Evolutionary conservation across 2,113 vertebrate genomes (phyloP), one percentile per base, ranked within the genome.

Genomic region (Ictalurus punctatus): DNA sequence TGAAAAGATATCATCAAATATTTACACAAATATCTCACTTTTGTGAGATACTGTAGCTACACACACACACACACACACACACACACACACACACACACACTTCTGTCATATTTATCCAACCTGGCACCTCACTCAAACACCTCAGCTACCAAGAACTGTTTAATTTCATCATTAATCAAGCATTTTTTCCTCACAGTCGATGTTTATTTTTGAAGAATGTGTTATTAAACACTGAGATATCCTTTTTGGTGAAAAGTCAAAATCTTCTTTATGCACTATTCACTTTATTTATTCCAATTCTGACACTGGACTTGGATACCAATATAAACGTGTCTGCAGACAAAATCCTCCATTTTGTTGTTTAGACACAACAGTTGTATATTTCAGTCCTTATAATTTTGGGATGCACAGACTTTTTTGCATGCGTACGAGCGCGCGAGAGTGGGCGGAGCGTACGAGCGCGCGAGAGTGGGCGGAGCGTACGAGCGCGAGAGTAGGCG

Each of bases 41-140:
- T 34, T 34, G 34, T 34, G 34, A 34, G 34, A 34, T 34, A 34
- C 34, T 34, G 34, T 34, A 81, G 6, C 13, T 16, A 74, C 48
- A 80, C 78, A 80, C 74, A 80, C 74, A 78, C 48, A 80, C 78
- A 74, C 30, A 74, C 71, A 74, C 71, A 74, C 71, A 74, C 71
- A 76, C 73, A 78, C 74, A 27, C 44, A 79, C 74, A 78, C 40
- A 79, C 74, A 74, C 17, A 23, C 73, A 4, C 19, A 74, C 17
- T 23, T 40, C 17, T 21, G 34, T 74, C 73, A 74, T 37, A 74
- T 74, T 74, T 74, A 74, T 44, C 76, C 76, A 79, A 6, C 44
- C 76, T 79, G 76, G 76, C 76, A 79, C 25, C 76, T 79, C 6
- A 4, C 12, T 27, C n/a, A 52, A 79, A 48, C 37, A 40, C 73